These are phyloP conservation scores for Elmis aenea DNA, from an alignment of 2,888 invertebrate genomes.

Conservation along the genomic window DNA sequence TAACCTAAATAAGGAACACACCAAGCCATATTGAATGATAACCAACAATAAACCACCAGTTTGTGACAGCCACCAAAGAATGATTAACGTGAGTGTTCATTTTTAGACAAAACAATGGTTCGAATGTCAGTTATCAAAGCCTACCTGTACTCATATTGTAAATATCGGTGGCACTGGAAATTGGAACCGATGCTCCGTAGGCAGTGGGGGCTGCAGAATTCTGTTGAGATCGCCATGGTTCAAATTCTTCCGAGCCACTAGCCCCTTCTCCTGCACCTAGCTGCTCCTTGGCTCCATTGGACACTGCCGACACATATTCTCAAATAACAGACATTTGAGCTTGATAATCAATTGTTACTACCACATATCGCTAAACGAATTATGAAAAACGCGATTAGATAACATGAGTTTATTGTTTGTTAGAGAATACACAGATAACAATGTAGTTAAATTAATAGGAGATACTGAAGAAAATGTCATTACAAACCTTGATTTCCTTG, in stretches of 20 bases:
- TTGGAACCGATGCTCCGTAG: constrained; percentile 51
- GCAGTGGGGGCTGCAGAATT: constrained; percentile 48
- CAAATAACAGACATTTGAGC: neutral
- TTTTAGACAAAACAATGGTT: too few relatives aligned
- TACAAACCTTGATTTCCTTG: constrained; percentile 73
- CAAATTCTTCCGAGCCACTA: constrained; percentile 56
- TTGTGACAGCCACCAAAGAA: too few relatives aligned
- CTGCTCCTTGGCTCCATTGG: constrained; percentile 76
- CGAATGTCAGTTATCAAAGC: too few relatives aligned
- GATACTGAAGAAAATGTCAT: constrained; percentile 18
- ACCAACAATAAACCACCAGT: too few relatives aligned
- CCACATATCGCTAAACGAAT: constrained; percentile 1
- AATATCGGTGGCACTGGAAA: constrained; percentile 66
- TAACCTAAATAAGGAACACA: constrained; percentile 54
- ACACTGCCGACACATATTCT: constrained; percentile 48
- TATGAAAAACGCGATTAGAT: constrained; percentile 2
- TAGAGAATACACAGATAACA: constrained; percentile 5
- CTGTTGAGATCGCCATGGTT: constrained; percentile 69
- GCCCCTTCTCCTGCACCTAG: constrained; percentile 64
- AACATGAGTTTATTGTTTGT: constrained; percentile 3
- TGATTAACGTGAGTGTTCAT: too few relatives aligned
- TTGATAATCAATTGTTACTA: constrained; percentile 1
- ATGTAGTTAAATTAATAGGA: too few relatives aligned
- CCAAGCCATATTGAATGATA: too few relatives aligned
- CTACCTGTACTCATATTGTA: constrained; percentile 62